Percentiles rank a stretch among this genome's conserved stretches.
Evolutionary conservation across 2,797 vertebrate species (phyloP).

Genomic region (Sparus aurata): DNA sequence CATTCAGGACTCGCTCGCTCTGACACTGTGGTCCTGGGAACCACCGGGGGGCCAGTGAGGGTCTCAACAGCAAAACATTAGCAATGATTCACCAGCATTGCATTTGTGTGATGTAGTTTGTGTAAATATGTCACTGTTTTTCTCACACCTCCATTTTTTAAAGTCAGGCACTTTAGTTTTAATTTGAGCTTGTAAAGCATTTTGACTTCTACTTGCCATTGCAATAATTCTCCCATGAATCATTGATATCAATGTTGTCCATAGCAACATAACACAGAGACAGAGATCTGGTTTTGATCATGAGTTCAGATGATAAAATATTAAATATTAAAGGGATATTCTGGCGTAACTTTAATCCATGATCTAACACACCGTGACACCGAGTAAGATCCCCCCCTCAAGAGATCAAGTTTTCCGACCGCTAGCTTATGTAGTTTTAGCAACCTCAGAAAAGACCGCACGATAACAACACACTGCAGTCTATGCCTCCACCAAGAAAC

Average conservation of each 20-base stretch:
- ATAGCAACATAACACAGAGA: background rate
- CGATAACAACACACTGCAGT: too few relatives aligned
- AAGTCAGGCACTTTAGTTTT: background rate
- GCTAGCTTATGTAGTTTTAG: too few relatives aligned
- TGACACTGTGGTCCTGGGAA: conserved; percentile 30
- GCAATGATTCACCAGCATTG: conserved; percentile 10
- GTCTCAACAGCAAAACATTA: conserved; percentile 7
- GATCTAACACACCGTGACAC: too few relatives aligned
- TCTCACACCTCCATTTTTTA: background rate
- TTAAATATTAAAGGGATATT: background rate
- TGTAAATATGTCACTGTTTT: background rate
- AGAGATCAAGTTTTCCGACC: too few relatives aligned
- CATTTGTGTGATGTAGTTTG: background rate
- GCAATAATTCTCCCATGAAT: background rate
- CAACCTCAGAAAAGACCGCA: too few relatives aligned
- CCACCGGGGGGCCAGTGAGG: background rate
- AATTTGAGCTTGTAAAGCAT: background rate
- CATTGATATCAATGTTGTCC: background rate
- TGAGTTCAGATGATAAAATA: background rate
- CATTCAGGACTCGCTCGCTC: background rate
- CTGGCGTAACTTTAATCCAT: too few relatives aligned
- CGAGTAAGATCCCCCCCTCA: too few relatives aligned
- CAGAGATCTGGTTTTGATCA: background rate
- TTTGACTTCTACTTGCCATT: background rate
- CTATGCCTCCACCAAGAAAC: too few relatives aligned